Evolutionary conservation across 1,140 invertebrate genomes (phyloP), one percentile per base, ranked within the genome.

Genomic region (Lithobius niger): DNA sequence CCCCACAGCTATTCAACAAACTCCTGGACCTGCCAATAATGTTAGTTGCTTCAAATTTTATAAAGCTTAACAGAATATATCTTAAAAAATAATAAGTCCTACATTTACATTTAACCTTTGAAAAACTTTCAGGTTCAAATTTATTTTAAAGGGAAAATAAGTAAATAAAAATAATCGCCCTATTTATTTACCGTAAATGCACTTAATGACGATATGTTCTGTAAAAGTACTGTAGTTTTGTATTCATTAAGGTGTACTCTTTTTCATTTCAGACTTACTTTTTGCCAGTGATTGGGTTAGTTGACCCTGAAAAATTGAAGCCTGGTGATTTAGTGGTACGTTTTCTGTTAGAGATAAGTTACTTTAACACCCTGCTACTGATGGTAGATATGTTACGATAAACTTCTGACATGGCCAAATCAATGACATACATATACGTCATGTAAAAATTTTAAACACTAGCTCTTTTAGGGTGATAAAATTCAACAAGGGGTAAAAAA

Each of bases 221-320:
- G 22, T 54, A 18, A 43, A 31, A 54, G 16, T 31, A 16, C 6
- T 3, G 4, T n/a, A 25, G 22, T 21, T 24, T 27, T 48, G 54
- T 44, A n/a, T 48, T 59, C 22, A 55, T 57, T 49, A 44, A 48
- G 51, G 51, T 19, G 24, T 13, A 42, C 36, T n/a, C 1, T 27
- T 54, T 56, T 61, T 61, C 18, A 55, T 66, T 68, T 43, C 62
- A 98, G 76, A 99, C 97, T 0, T 99, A 99, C 65, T 99, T 99
- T 68, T 72, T 99, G 57, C 97, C 97, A 51, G 96, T 99, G 1
- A 98, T 99, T 71, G 97, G 97, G 1, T 71, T 99, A 1, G 95
- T 99, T 4, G 96, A 99, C 76, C 84, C 96, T 15, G 93, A 96
- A 64, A 89, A 97, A 66, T 70, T 99, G 19, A 97, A 97, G 67